Evolutionary conservation across 30 jellyfish, hydroid and myxozoan species (phyloP).

Genomic region (Aurelia aurita complex sp. Pacific): DNA sequence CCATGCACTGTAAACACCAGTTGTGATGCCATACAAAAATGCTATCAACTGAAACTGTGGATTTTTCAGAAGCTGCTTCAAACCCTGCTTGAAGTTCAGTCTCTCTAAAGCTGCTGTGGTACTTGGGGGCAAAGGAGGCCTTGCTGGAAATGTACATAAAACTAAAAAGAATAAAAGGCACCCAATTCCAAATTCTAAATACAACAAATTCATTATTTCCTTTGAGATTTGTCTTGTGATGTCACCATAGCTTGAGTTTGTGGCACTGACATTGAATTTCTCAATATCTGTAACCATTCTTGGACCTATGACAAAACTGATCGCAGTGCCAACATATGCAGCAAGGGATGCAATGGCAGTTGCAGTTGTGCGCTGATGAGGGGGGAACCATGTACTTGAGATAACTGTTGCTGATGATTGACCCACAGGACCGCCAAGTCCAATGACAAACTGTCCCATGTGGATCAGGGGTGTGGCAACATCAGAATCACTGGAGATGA

Average conservation of each 20-base stretch:
- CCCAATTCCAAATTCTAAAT: constrained; percentile 85
- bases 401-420: constrained; percentile 97
- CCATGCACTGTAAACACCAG: constrained; percentile 99
- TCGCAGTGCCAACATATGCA: constrained; percentile 93
- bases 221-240: constrained; percentile 25
- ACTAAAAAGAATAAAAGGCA: constrained; percentile 71
- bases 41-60: constrained; percentile 97
- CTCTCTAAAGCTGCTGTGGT: constrained; percentile 94
- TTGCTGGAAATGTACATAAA: constrained; percentile 82
- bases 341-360: constrained; percentile 98
- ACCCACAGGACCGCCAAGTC: constrained; percentile 97
- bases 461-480: constrained; percentile 93
- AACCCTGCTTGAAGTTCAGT: constrained; percentile 78
- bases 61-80: constrained; percentile 66
- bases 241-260: constrained; percentile 6
- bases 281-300: constrained; percentile 77
- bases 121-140: constrained; percentile 98
- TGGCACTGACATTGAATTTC: neutral
- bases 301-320: constrained; percentile 97
- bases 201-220: constrained; percentile 85
- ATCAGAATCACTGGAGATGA: constrained; percentile 72
- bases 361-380: constrained; percentile 97
- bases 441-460: constrained; percentile 92
- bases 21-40: constrained; percentile 93
- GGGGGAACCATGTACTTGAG: constrained; percentile 99